A percentile compares a stretch with the other conserved stretches of the same genome.
phyloP scores from a whole-genome alignment of 2,797 vertebrate species.

The Miichthys miiuy region DNA sequence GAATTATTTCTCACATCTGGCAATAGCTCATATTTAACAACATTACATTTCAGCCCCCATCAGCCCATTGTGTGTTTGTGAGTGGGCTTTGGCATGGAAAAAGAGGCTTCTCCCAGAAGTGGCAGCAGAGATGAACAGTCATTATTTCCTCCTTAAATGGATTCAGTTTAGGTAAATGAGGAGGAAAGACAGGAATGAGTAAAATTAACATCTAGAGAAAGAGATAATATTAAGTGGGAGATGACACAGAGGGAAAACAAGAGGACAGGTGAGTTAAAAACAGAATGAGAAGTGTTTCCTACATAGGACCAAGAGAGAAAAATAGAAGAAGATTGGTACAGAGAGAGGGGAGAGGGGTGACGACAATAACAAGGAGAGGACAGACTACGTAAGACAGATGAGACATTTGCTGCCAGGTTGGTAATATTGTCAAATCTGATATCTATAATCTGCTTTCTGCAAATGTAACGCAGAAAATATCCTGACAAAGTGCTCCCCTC shows the following conservation, averaged over 20 bases:
- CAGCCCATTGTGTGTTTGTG: conserved; percentile 42
- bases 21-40: conserved; percentile 80
- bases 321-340: conserved; percentile 1
- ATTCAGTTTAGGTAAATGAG: conserved; percentile 54
- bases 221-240: conserved; percentile 15
- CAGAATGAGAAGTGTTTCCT: neutral
- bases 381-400: conserved; percentile 46
- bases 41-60: conserved; percentile 64
- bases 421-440: conserved; percentile 77
- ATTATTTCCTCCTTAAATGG: conserved; percentile 68
- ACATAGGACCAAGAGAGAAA: neutral
- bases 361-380: neutral
- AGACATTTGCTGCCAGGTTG: conserved; percentile 52
- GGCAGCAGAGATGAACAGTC: conserved; percentile 49
- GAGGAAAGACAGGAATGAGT: neutral
- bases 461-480: conserved; percentile 57
- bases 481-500: conserved; percentile 51
- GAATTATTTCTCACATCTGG: conserved; percentile 70
- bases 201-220: conserved; percentile 27
- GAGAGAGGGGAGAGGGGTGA: conserved; percentile 11
- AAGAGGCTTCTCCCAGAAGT: conserved; percentile 46
- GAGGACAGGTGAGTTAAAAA: conserved; percentile 15
- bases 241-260: conserved; percentile 10
- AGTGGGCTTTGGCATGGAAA: conserved; percentile 46
- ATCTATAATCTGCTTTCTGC: conserved; percentile 77